phyloP scores from a whole-genome alignment of 1,140 invertebrate species.

The Hylaeus anthracinus region DNA sequence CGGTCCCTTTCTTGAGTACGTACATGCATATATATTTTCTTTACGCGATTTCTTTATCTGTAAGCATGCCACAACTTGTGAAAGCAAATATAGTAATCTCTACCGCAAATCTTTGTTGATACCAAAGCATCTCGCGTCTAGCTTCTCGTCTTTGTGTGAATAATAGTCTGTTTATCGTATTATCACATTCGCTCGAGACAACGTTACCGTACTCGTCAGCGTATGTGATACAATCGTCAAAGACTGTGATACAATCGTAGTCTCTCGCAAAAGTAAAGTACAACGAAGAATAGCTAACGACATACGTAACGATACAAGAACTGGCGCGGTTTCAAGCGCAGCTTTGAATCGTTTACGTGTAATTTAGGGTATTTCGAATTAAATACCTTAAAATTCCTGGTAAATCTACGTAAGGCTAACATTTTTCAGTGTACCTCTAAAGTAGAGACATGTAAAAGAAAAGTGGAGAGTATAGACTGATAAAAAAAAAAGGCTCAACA shows the following conservation, averaged over 20 bases:
- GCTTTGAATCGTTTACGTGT: background rate
- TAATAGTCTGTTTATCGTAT: conserved; percentile 44
- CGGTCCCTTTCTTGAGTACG: background rate
- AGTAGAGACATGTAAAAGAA: background rate
- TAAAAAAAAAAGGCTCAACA: background rate
- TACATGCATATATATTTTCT: conserved; percentile 2
- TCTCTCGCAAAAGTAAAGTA: conserved; percentile 59
- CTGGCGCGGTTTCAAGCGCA: background rate
- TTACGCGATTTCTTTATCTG: background rate
- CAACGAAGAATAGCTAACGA: conserved; percentile 55
- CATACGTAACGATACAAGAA: conserved; percentile 25
- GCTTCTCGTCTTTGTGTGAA: conserved; percentile 27
- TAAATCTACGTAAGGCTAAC: no score
- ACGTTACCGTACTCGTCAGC: conserved; percentile 2
- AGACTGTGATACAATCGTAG: conserved; percentile 63
- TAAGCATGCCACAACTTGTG: background rate
- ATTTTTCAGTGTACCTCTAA: background rate
- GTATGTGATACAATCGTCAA: conserved; percentile 58
- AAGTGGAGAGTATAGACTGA: conserved; percentile 22
- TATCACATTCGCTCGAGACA: conserved; percentile 14
- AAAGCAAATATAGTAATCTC: conserved; percentile 22
- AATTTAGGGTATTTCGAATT: conserved; percentile 10
- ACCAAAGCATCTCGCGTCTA: conserved; percentile 10
- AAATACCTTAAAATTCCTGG: no score
- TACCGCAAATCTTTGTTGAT: conserved; percentile 24